phyloP scores from a whole-genome alignment of 2,113 vertebrate genomes.

The Osmerus eperlanus region DNA sequence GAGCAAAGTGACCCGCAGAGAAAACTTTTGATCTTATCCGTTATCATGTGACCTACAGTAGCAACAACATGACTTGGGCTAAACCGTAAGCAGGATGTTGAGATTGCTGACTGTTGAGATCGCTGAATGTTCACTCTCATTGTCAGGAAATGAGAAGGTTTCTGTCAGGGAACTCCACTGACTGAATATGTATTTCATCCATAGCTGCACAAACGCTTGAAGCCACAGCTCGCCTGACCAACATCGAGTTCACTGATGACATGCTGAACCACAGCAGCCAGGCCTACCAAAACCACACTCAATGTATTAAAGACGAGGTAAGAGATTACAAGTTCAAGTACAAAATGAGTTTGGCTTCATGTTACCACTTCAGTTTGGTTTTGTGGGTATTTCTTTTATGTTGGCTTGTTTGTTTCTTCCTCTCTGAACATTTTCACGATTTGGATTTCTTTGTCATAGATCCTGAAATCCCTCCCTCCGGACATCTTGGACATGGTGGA shows the following conservation, averaged over 20 bases:
- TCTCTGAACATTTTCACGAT: too few relatives aligned
- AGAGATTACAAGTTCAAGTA: background rate
- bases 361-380: too few relatives aligned
- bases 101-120: too few relatives aligned
- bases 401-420: too few relatives aligned
- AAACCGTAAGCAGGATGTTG: too few relatives aligned
- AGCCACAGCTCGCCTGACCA: conserved; percentile 66
- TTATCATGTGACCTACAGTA: too few relatives aligned
- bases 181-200: conserved; percentile 11
- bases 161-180: background rate
- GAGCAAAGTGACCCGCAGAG: too few relatives aligned
- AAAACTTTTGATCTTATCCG: too few relatives aligned
- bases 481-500: conserved; percentile 63
- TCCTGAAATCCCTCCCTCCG: conserved; percentile 58
- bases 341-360: too few relatives aligned
- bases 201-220: conserved; percentile 72
- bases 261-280: conserved; percentile 69
- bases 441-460: conserved; percentile 56
- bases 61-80: too few relatives aligned
- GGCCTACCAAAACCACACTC: conserved; percentile 68
- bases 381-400: too few relatives aligned
- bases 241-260: conserved; percentile 59
- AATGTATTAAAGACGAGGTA: conserved; percentile 69
- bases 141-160: background rate
- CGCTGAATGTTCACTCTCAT: too few relatives aligned